These are phyloP conservation scores for Protonemura montana DNA, from an alignment of 2,888 invertebrate genomes.

Conservation along the genomic window DNA sequence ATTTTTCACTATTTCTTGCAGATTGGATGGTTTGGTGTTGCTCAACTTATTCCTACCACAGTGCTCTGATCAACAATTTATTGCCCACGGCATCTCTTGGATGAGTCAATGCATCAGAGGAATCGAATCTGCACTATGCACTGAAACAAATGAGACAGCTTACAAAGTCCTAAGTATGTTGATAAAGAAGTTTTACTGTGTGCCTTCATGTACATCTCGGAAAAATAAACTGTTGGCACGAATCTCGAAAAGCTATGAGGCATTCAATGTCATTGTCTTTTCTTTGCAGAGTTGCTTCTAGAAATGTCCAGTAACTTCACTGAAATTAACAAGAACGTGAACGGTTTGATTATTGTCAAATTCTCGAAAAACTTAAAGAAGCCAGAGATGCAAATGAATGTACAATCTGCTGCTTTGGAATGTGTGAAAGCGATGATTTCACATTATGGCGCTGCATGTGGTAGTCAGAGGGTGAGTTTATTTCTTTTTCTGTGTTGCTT, in stretches of 20 bases:
- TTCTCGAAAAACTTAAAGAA: constrained; percentile 10
- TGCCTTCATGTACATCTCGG: too few species aligned
- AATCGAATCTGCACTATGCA: constrained; percentile 28
- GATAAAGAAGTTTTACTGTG: background rate
- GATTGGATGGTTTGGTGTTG: constrained; percentile 45
- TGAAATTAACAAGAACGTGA: constrained; percentile 44
- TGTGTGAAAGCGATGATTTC: constrained; percentile 42
- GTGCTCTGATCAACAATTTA: constrained; percentile 45
- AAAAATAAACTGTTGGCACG: too few species aligned
- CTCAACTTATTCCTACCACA: constrained; percentile 47
- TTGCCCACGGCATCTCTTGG: constrained; percentile 45
- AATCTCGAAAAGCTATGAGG: too few species aligned
- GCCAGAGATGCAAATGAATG: constrained; percentile 20
- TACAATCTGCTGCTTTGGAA: constrained; percentile 27
- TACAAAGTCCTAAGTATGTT: constrained; percentile 45
- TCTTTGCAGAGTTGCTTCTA: constrained; percentile 43
- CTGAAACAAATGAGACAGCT: background rate
- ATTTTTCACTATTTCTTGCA: constrained; percentile 27
- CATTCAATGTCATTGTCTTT: too few species aligned
- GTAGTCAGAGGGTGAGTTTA: constrained; percentile 44
- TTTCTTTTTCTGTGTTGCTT: too few species aligned
- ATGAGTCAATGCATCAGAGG: constrained; percentile 46
- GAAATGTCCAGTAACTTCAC: constrained; percentile 44
- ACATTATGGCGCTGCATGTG: constrained; percentile 46
- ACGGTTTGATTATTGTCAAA: constrained; percentile 42